phyloP scores from a whole-genome alignment of 1,140 invertebrate species.

The Yoshiicerus persimilis region DNA sequence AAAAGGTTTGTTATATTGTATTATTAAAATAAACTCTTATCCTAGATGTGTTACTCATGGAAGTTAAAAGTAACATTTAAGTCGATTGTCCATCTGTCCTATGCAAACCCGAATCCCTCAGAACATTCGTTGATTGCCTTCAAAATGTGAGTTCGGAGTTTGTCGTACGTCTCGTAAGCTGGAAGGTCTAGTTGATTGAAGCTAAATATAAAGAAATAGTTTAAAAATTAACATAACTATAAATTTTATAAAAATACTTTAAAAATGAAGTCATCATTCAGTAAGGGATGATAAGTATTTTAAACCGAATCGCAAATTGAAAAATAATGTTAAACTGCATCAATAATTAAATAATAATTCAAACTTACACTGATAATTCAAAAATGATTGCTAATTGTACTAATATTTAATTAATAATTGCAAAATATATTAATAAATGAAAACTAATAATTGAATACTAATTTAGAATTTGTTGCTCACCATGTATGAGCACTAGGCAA shows the following conservation, averaged over 20 bases:
- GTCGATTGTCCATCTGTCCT: constrained; percentile 53
- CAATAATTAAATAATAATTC: too few species aligned
- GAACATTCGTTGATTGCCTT: constrained; percentile 93
- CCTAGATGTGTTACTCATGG: not conserved
- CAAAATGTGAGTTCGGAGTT: constrained; percentile 78
- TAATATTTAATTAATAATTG: too few species aligned
- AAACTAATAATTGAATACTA: not conserved
- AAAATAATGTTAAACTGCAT: too few species aligned
- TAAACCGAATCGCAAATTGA: too few species aligned
- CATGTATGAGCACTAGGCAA: constrained; percentile 92
- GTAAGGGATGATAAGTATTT: too few species aligned
- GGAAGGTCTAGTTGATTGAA: constrained; percentile 94
- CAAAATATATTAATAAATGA: too few species aligned
- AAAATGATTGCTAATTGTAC: too few species aligned
- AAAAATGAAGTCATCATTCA: too few species aligned
- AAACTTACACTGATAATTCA: too few species aligned
- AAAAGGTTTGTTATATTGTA: not conserved
- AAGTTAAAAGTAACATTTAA: not conserved
- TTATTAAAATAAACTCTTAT: not conserved
- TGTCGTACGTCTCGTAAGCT: constrained; percentile 92
- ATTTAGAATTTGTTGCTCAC: constrained; percentile 58
- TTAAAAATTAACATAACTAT: too few species aligned
- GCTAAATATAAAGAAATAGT: too few species aligned
- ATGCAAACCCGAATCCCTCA: constrained; percentile 93
- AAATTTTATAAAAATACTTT: too few species aligned